These are phyloP conservation scores for Aphelinus atriplicis DNA, from an alignment of 1,140 invertebrate genomes.

Conservation along the genomic window DNA sequence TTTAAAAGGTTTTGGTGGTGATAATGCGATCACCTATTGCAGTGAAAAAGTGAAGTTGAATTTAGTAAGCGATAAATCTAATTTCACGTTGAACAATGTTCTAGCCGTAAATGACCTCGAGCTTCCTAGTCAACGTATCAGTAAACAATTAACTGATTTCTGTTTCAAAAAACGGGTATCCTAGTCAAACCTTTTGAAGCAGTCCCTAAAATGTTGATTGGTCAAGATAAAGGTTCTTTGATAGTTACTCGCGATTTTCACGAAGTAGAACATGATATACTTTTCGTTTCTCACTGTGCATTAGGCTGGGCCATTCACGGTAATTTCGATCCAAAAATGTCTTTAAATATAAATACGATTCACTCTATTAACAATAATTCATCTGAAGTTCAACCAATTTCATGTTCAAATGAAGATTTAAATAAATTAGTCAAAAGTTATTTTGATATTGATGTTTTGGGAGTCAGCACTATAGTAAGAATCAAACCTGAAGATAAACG, in stretches of 20 bases:
- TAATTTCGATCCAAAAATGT: neutral
- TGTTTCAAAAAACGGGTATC: conserved; percentile 3
- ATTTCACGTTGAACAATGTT: neutral
- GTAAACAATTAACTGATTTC: neutral
- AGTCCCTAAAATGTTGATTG: neutral
- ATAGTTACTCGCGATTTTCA: neutral
- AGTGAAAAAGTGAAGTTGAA: neutral
- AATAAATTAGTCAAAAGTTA: too few relatives aligned
- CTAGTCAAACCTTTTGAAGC: neutral
- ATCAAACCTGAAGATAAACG: neutral
- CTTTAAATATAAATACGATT: neutral
- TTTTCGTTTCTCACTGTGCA: neutral
- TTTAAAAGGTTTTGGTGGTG: neutral
- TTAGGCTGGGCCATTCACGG: conserved; percentile 1
- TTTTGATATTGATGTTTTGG: neutral
- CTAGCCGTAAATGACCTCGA: neutral
- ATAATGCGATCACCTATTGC: neutral
- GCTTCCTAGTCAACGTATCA: neutral
- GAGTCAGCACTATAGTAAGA: neutral
- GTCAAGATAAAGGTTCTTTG: neutral
- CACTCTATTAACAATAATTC: too few relatives aligned
- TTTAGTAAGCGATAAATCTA: too few relatives aligned
- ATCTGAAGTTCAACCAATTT: too few relatives aligned
- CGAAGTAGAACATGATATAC: neutral
- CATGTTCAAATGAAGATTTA: too few relatives aligned